phyloP scores from a whole-genome alignment of 2,113 vertebrate genomes.

The Daubentonia madagascariensis region DNA sequence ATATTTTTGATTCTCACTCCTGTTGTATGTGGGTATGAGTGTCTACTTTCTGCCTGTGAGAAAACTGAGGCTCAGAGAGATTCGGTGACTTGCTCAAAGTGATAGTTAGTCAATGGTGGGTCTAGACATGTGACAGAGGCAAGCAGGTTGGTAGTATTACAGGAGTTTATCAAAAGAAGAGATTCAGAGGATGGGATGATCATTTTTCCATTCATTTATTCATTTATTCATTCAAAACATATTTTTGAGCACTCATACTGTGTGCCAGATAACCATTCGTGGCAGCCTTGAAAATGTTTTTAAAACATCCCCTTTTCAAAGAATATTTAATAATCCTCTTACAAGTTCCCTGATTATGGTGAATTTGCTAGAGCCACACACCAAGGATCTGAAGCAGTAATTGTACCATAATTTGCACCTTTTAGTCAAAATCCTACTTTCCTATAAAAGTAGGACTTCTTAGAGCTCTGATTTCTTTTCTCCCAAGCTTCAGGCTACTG shows the following conservation, averaged over 20 bases:
- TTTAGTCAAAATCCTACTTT: conserved; percentile 34
- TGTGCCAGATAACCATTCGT: background rate
- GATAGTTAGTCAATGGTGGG: background rate
- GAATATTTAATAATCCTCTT: background rate
- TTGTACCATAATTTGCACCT: background rate
- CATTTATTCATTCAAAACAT: background rate
- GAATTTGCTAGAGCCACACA: background rate
- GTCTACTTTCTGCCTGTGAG: background rate
- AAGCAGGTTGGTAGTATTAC: background rate
- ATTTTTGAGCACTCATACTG: background rate
- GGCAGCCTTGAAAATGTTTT: background rate
- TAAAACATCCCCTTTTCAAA: background rate
- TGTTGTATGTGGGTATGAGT: background rate
- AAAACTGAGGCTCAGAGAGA: background rate
- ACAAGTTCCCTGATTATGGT: background rate
- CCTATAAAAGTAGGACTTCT: background rate
- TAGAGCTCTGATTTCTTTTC: background rate
- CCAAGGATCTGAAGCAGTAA: background rate
- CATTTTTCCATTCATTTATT: background rate
- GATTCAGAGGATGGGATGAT: background rate
- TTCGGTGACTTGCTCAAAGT: background rate
- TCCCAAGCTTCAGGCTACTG: background rate
- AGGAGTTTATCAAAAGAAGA: background rate
- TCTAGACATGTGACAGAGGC: background rate
- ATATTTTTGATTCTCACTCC: background rate